Base-by-base conservation (phyloP, 2,888 invertebrate species). In the Eupithecia dodoneata region DNA sequence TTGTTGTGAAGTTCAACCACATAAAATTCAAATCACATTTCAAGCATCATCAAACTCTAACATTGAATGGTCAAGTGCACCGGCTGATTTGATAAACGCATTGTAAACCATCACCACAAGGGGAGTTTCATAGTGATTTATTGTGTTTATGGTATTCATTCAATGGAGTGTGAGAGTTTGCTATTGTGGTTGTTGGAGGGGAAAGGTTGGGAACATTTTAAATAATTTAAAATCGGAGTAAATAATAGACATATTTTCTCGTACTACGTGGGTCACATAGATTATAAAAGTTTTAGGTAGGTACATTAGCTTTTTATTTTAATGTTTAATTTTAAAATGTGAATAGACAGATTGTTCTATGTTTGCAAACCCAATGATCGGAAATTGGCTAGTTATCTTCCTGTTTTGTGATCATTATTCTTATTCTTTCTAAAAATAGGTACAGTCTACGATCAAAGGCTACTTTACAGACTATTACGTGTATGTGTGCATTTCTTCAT, bases 151-250 rank as follows among this genome's bases (percentile, higher is more conserved):
- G 81, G 83, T 79, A 83, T 76, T 83, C 82, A 83, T 76, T 83
- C 82, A 83, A 87, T 87, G 83, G 82, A 73, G 79, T 84, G 83
- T 82, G 79, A 80, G 81, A 81, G 82, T 83, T 82, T 75, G 79
- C 79, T 83, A 84, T 86, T 85, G 85, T 86, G 73, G 75, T 42
- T 15, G 73, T 69, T 72, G 69, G 73, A 78, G 82, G 85, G 84
- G 81, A 9, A 9, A 59, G 18, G 3, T 59, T 72, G 72, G 78
- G 73, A 75, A 66, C 66, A 66, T 65, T 15, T 45, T n/a, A 49
- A 30, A 66, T 7, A 63, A 63, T 30, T 63, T 18, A 12, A 63
- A 63, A 10, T 4, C 7, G 3, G 9, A n/a, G 3, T 18, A 18
- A 59, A 18, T 59, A 59, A 9, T 9, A 9, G 3, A 2, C 7